Evolutionary conservation across 2,888 invertebrate genomes (phyloP).

Genomic region (Drosophila meridionalis): DNA sequence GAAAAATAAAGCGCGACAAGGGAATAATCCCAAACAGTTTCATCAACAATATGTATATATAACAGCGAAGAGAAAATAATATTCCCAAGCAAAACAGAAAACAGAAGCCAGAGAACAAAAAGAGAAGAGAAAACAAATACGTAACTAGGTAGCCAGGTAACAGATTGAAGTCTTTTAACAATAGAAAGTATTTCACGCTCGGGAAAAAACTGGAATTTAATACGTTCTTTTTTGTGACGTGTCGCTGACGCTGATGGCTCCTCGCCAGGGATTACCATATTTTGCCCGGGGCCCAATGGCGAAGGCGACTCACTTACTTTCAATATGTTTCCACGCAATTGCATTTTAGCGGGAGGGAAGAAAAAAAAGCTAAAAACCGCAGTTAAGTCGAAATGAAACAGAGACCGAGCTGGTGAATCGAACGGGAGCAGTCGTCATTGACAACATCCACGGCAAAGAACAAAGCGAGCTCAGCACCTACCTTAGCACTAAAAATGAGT

Average conservation of each 20-base stretch:
- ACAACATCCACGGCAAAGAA: slow-evolving; percentile 57
- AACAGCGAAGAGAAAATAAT: slow-evolving; percentile 51
- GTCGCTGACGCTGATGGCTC: slow-evolving; percentile 53
- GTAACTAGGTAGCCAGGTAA: slow-evolving; percentile 17
- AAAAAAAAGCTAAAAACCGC: slow-evolving; percentile 42
- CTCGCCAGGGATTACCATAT: slow-evolving; percentile 65
- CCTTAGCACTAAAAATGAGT: slow-evolving; percentile 8
- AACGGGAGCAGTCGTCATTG: slow-evolving; percentile 34
- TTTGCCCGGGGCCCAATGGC: slow-evolving; percentile 35
- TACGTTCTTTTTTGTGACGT: slow-evolving; percentile 61
- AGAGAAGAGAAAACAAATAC: slow-evolving; percentile 8
- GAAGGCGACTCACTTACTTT: slow-evolving; percentile 46
- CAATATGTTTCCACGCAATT: slow-evolving; percentile 79
- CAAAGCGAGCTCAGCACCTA: slow-evolving; percentile 54
- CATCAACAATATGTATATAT: slow-evolving; percentile 31
- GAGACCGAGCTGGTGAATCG: not conserved
- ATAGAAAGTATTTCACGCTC: slow-evolving; percentile 66
- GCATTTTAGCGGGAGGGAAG: slow-evolving; percentile 46
- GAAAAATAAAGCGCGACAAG: slow-evolving; percentile 29
- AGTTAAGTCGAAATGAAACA: slow-evolving; percentile 37
- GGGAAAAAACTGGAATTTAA: slow-evolving; percentile 63
- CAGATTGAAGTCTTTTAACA: slow-evolving; percentile 33
- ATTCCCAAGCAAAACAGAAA: slow-evolving; percentile 43
- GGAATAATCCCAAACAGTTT: slow-evolving; percentile 65
- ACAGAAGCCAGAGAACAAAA: slow-evolving; percentile 11